A percentile compares a stretch with the other conserved stretches of the same genome.
Evolutionary conservation across 2,113 vertebrate genomes (phyloP).

Genomic region (Sylvicapra grimmia): DNA sequence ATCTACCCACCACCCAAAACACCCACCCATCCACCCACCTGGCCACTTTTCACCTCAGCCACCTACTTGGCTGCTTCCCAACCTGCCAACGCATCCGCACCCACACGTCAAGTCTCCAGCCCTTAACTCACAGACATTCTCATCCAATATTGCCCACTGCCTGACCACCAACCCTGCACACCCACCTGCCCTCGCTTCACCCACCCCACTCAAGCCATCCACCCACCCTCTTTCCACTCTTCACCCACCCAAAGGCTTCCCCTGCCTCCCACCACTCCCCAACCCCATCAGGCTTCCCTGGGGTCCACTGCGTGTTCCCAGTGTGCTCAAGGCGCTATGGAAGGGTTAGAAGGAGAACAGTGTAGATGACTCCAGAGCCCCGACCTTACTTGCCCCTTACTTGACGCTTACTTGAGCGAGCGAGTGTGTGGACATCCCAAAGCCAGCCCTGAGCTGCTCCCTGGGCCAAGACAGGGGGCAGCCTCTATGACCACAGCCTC

Average conservation of each 20-base stretch:
- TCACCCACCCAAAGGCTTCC: background rate
- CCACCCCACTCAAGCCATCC: background rate
- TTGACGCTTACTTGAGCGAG: background rate
- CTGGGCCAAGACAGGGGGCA: accelerated
- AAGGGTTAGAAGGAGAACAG: background rate
- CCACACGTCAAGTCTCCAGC: background rate
- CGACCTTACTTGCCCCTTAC: background rate
- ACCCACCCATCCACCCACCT: background rate
- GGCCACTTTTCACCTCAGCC: accelerated
- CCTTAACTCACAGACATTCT: background rate
- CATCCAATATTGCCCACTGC: too few relatives aligned
- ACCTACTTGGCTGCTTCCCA: background rate
- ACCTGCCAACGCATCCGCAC: background rate
- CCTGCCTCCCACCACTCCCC: background rate
- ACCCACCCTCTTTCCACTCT: background rate
- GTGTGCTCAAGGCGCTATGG: background rate
- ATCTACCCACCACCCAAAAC: accelerated
- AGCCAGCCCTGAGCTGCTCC: background rate
- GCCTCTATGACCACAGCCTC: accelerated
- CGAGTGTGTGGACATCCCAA: accelerated
- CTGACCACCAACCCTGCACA: too few relatives aligned
- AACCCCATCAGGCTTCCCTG: background rate
- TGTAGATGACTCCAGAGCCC: background rate
- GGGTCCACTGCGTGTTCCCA: background rate
- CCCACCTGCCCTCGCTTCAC: background rate